These are phyloP conservation scores for Hucho hucho DNA, from an alignment of 2,113 vertebrate species.

Conservation along the genomic window DNA sequence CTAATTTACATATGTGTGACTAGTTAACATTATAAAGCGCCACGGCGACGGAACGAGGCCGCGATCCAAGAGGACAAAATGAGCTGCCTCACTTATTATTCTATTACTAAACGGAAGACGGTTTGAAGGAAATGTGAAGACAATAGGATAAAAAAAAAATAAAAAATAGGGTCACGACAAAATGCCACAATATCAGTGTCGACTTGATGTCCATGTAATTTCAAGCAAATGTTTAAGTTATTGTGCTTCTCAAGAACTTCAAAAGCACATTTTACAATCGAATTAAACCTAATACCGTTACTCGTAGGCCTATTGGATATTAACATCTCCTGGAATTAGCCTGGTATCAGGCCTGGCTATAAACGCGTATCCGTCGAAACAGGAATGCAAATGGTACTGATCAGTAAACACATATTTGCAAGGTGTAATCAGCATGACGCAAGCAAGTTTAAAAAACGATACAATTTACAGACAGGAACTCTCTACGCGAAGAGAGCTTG, in stretches of 20 bases:
- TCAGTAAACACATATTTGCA: too few relatives aligned
- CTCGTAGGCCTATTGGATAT: too few relatives aligned
- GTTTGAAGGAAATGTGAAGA: slow-evolving; percentile 48
- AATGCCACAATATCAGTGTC: slow-evolving; percentile 10
- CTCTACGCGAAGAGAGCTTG: background rate
- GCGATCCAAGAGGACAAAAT: slow-evolving; percentile 69
- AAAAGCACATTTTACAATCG: background rate
- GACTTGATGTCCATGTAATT: background rate
- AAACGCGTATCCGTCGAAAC: too few relatives aligned
- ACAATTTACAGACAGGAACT: background rate
- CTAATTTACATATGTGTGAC: slow-evolving; percentile 79
- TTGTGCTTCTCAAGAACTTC: too few relatives aligned
- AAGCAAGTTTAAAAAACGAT: background rate
- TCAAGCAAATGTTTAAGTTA: background rate
- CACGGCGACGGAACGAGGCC: slow-evolving; percentile 67
- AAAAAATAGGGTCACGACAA: slow-evolving; percentile 45
- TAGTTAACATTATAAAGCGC: slow-evolving; percentile 80
- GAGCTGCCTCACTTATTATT: slow-evolving; percentile 70
- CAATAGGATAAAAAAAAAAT: slow-evolving; percentile 31
- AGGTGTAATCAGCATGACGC: too few relatives aligned
- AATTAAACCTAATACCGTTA: background rate
- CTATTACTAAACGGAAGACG: slow-evolving; percentile 56
- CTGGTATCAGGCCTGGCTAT: too few relatives aligned
- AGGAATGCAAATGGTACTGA: too few relatives aligned
- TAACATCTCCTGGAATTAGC: too few relatives aligned